Conservation (phyloP, 1,140 invertebrate species). For the Parapsyche elsis region DNA sequence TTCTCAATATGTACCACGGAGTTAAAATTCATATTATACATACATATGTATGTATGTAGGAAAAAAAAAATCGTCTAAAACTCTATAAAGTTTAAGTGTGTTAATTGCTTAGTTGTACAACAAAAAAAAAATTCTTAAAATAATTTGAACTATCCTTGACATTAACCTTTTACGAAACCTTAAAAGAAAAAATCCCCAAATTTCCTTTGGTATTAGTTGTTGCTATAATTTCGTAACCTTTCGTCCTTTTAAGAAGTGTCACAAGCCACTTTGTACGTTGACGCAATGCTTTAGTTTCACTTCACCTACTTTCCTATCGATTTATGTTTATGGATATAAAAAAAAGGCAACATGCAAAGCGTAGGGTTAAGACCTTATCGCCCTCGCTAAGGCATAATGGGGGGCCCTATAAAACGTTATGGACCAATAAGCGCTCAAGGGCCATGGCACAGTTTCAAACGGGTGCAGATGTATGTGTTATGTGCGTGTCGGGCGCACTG, state of each 20-base stretch:
- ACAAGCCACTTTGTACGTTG: not conserved
- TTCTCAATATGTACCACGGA: no score
- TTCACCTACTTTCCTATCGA: slow-evolving; percentile 11
- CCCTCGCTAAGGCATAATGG: not conserved
- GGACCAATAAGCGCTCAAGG: slow-evolving; percentile 5
- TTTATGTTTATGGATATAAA: not conserved
- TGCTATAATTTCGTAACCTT: no score
- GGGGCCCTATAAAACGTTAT: slow-evolving; percentile 1
- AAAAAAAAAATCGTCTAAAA: no score
- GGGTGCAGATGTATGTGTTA: not conserved
- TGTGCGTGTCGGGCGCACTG: slow-evolving; percentile 27
- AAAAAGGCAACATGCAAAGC: not conserved
- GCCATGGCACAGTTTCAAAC: slow-evolving; percentile 39
- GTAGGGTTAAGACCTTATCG: slow-evolving; percentile 5
- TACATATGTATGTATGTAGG: no score
- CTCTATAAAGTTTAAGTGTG: no score
- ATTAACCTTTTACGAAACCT: no score
- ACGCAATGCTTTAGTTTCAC: slow-evolving; percentile 7
- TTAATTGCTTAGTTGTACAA: no score
- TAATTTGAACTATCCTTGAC: no score
- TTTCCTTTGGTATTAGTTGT: no score
- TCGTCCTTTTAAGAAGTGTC: not conserved
- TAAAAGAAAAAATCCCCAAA: no score
- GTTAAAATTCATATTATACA: no score
- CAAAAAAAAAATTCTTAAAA: no score